A percentile compares a stretch with the other conserved stretches of the same genome.
Conservation (phyloP, 2,113 vertebrate genomes). For the Pteronura brasiliensis region DNA sequence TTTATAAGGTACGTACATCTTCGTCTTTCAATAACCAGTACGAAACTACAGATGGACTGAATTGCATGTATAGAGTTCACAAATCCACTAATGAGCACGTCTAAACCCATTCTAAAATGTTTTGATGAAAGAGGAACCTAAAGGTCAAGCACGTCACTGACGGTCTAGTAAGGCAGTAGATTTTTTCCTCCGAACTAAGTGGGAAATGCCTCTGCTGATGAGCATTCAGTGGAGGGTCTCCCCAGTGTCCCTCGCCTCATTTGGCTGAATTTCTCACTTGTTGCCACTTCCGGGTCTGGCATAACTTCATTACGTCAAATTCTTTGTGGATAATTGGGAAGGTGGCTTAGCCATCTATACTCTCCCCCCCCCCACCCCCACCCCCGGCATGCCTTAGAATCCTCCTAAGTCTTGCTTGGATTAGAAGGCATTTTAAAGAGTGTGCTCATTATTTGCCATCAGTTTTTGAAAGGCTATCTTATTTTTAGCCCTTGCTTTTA, state of each 20-base stretch:
- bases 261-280: background rate
- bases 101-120: background rate
- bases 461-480: background rate
- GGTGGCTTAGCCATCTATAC: background rate
- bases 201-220: background rate
- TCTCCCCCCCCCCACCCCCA: background rate
- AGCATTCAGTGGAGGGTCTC: background rate
- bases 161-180: background rate
- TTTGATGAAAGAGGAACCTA: background rate
- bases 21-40: background rate
- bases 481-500: background rate
- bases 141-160: background rate
- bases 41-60: background rate
- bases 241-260: background rate
- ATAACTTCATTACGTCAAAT: background rate
- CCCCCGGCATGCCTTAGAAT: background rate
- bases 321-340: background rate
- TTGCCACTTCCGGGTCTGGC: background rate
- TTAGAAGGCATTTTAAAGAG: background rate
- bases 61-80: background rate
- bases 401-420: background rate
- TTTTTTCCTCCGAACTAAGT: background rate
- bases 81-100: background rate
- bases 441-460: background rate
- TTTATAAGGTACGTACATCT: constrained; percentile 91